Conservation (phyloP, 2,113 vertebrate genomes). For the Cryptomyrus ogoouensis region DNA sequence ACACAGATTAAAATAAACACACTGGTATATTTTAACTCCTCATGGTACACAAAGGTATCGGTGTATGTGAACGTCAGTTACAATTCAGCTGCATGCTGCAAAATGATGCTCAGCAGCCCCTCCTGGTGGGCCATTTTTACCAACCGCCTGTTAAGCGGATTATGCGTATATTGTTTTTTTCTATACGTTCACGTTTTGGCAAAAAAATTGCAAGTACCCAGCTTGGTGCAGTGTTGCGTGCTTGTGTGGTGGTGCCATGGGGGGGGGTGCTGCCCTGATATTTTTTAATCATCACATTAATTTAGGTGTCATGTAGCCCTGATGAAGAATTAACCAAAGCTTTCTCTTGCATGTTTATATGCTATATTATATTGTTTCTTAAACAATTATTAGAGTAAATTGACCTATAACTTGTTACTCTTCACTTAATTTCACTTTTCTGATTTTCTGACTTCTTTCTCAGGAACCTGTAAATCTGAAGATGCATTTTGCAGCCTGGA, state of each 20-base stretch:
- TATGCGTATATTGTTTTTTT: background rate
- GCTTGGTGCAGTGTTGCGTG: background rate
- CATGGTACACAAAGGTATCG: no score
- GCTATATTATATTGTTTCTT: background rate
- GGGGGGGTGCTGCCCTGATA: background rate
- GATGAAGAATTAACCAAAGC: background rate
- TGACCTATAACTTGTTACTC: background rate
- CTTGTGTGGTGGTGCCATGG: background rate
- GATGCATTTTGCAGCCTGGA: background rate
- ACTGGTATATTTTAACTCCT: background rate
- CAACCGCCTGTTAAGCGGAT: background rate
- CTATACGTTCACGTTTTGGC: no score
- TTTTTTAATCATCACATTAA: background rate
- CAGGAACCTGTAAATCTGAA: constrained; percentile 13
- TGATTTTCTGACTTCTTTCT: background rate
- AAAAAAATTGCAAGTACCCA: background rate
- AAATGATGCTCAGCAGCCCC: background rate
- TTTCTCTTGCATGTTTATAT: background rate
- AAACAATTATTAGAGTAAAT: background rate
- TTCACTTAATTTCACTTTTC: background rate
- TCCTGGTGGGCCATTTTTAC: background rate
- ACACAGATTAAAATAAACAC: background rate
- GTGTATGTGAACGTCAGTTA: no score
- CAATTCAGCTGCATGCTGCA: no score
- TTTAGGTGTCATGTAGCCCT: background rate